Evolutionary conservation across 2,113 vertebrate species (phyloP), one percentile per base, ranked within the genome.

Genomic region (Proterorhinus semilunaris): DNA sequence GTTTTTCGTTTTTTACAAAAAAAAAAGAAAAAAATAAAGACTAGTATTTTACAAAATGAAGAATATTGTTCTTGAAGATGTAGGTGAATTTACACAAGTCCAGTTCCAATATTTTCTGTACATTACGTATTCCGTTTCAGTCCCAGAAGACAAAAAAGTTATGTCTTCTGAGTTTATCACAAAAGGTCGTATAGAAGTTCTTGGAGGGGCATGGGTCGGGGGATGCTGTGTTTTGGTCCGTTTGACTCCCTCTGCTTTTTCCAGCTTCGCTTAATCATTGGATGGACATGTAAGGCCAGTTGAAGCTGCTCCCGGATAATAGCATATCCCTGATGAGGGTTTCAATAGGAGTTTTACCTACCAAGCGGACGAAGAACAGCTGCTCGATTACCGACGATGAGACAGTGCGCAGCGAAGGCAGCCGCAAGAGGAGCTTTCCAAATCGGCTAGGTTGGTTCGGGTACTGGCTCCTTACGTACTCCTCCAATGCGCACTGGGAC

Each of bases 251-350:
- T 86, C 82, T 87, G 36, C 57, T 87, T 89, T 86, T 92, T 78
- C 88, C 87, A 76, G 87, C 89, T 86, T 92, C 93, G 92, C 93
- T 93, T 88, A 87, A 98, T 92, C 97, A 99, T 93, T 99, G 97
- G 93, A 99, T 99, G 92, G 97, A 98, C 97, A 99, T 99, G 94
- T 99, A 98, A 95, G 97, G 96, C 97, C 96, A 99, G 96, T 99
- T 99, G 96, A 99, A 99, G 94, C 97, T 99, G 96, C 97, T 98
- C 91, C 97, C 97, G 83, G 97, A 98, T 93, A 99, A 95, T 93
- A 99, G 93, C 96, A 99, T 99, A 93, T 99, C 97, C 89, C 97
- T 95, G 94, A 99, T 99, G 95, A 99, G 97, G 92, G 97, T 99
- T 94, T 99, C 96, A 93, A 98, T 99, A 91, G 97, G 97, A 94